These are phyloP conservation scores for Sus scrofa DNA, from an alignment of 2,113 vertebrate genomes.

Conservation along the genomic window T2T-Sscrofa CM000815.6:99787001-99787500, in stretches of 20 bases:
- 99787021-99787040: too few relatives aligned
- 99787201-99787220: too few relatives aligned
- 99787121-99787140: not conserved
- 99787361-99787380: not conserved
- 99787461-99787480: not conserved
- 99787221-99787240: not conserved
- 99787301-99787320: not conserved
- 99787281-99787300: not conserved
- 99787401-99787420: fast-evolving
- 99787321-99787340: not conserved
- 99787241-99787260: not conserved
- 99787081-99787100: too few relatives aligned
- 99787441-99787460: not conserved
- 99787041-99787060: too few relatives aligned
- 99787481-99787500: not conserved
- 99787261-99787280: fast-evolving
- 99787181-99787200: not conserved
- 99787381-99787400: too few relatives aligned
- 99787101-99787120: too few relatives aligned
- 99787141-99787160: not conserved
- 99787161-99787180: not conserved
- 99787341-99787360: not conserved
- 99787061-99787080: too few relatives aligned
- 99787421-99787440: not conserved
- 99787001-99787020: too few relatives aligned